A percentile compares a stretch with the other conserved stretches of the same genome.
These are phyloP conservation scores for Otus sunia DNA, from an alignment of 2,113 vertebrate species.

Conservation along the genomic window DNA sequence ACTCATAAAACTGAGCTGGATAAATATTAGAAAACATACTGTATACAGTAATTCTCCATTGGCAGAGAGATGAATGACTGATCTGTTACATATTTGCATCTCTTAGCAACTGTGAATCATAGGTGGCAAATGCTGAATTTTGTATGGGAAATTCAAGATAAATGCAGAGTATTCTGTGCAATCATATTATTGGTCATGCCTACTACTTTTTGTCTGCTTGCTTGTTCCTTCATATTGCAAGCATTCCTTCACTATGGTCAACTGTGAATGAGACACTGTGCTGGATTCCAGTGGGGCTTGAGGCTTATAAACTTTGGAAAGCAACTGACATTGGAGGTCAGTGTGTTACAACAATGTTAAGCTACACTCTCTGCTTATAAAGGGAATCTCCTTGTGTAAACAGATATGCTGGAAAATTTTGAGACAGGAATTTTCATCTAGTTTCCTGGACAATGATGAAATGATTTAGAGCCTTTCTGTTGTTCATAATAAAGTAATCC, in stretches of 20 bases:
- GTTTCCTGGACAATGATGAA: background rate
- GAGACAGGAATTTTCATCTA: background rate
- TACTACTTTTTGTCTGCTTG: background rate
- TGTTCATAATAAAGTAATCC: background rate
- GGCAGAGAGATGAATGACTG: background rate
- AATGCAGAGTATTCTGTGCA: background rate
- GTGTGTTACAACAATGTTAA: background rate
- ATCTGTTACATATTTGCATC: conserved; percentile 2
- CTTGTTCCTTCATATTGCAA: background rate
- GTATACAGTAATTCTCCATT: background rate
- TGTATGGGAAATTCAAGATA: background rate
- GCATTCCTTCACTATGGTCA: background rate
- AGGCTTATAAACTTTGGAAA: background rate
- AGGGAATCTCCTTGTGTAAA: background rate
- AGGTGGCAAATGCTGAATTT: background rate
- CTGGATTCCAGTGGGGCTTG: background rate
- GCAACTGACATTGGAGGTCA: background rate
- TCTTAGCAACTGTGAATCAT: background rate
- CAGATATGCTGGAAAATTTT: background rate
- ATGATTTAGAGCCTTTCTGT: background rate
- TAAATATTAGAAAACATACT: background rate
- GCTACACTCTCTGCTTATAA: background rate
- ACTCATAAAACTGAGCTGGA: background rate
- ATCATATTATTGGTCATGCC: background rate
- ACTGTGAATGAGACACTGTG: background rate